Evolutionary conservation across 2,888 invertebrate species (phyloP).

Genomic region (Sinhomidia bicolor): DNA sequence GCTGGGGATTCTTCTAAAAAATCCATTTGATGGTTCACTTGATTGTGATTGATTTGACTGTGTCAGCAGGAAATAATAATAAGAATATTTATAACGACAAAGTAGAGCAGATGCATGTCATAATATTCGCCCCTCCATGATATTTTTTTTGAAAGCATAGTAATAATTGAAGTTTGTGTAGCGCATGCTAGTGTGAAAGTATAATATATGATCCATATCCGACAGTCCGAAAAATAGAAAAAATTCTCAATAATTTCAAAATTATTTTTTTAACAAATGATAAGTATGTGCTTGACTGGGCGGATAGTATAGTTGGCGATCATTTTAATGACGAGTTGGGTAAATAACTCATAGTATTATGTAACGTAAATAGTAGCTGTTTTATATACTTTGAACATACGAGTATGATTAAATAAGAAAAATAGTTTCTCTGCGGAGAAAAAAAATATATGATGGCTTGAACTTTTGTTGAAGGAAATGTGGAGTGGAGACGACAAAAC

Average conservation of each 20-base stretch:
- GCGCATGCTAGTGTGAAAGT: not conserved
- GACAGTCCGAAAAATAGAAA: not conserved
- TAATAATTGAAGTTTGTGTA: not conserved
- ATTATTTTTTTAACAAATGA: constrained; percentile 1
- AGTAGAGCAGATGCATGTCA: constrained; percentile 9
- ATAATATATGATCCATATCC: not conserved
- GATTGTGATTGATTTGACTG: constrained; percentile 57
- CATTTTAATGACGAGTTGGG: not conserved
- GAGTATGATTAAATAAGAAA: not conserved
- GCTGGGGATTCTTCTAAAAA: constrained; percentile 16
- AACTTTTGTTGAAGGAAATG: constrained; percentile 31
- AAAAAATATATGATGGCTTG: constrained; percentile 3
- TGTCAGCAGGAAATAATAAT: constrained; percentile 57
- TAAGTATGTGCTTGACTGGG: not conserved
- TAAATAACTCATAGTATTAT: not conserved
- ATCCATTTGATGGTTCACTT: constrained; percentile 62
- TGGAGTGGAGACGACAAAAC: constrained; percentile 15
- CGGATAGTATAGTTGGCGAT: not conserved
- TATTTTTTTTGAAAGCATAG: not conserved
- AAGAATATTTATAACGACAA: constrained; percentile 39
- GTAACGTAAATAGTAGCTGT: not conserved
- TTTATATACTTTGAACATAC: not conserved
- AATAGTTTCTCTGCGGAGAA: not conserved
- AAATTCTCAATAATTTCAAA: not conserved
- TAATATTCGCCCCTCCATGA: not conserved